Percentiles rank a stretch among this genome's conserved stretches.
phyloP scores from a whole-genome alignment of 2,797 vertebrate genomes.

The Echeneis naucrates region DNA sequence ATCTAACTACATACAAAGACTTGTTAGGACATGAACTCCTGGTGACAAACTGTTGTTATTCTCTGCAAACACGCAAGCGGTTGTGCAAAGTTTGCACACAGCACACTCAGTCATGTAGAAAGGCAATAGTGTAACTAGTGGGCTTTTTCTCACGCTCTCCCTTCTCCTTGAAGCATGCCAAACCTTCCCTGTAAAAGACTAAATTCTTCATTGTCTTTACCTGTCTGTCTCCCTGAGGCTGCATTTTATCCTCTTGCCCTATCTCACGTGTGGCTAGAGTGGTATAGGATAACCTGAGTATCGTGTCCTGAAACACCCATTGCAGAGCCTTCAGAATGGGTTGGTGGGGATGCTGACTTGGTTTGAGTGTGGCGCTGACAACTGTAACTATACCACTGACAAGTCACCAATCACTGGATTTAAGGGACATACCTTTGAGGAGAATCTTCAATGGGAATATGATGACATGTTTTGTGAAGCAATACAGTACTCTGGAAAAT shows the following conservation, averaged over 20 bases:
- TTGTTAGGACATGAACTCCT: slow-evolving; percentile 50
- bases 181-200: slow-evolving; percentile 1
- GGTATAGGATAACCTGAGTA: slow-evolving; percentile 36
- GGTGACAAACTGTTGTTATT: slow-evolving; percentile 53
- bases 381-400: slow-evolving; percentile 50
- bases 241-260: slow-evolving; percentile 22
- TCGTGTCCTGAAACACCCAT: slow-evolving; percentile 28
- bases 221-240: slow-evolving; percentile 2
- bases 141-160: not conserved
- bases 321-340: slow-evolving; percentile 35
- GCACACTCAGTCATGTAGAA: slow-evolving; percentile 38
- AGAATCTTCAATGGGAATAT: slow-evolving; percentile 11
- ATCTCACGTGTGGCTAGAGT: slow-evolving; percentile 14
- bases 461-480: slow-evolving; percentile 27
- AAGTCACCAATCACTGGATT: slow-evolving; percentile 36
- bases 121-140: slow-evolving; percentile 9
- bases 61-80: slow-evolving; percentile 12
- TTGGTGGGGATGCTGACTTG: slow-evolving; percentile 22
- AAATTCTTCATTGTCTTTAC: slow-evolving; percentile 5
- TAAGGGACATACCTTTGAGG: slow-evolving; percentile 18
- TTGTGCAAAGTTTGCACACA: slow-evolving; percentile 21
- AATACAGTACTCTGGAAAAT: not conserved
- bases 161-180: slow-evolving; percentile 14
- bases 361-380: slow-evolving; percentile 37
- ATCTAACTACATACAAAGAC: slow-evolving; percentile 51